Conservation (phyloP, 64 coral and sea anemone species). For the Catalaphyllia jardinei region DNA sequence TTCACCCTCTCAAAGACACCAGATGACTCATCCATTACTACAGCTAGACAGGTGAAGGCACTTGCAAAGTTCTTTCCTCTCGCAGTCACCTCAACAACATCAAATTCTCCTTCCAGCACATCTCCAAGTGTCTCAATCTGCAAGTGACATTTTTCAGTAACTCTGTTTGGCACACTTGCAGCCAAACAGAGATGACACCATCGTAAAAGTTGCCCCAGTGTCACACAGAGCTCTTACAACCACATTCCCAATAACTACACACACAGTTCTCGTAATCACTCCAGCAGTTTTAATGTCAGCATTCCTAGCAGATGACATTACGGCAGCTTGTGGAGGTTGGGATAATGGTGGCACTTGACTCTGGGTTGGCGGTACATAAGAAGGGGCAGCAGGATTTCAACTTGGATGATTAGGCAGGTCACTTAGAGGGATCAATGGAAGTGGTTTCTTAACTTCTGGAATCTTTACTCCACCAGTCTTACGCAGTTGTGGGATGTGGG, state of each 20-base stretch:
- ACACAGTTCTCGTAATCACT: too few relatives aligned
- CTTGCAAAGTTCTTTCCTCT: background rate
- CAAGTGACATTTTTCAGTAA: too few relatives aligned
- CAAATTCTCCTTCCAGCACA: background rate
- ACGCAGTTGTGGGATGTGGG: background rate
- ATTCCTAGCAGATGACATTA: background rate
- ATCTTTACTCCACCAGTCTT: background rate
- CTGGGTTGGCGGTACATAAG: background rate
- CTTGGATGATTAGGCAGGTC: background rate
- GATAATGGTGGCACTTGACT: background rate
- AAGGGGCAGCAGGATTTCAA: background rate
- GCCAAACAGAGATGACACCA: background rate
- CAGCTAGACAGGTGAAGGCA: background rate
- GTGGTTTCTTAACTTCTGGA: background rate
- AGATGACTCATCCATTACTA: background rate
- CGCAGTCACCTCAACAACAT: conserved; percentile 8
- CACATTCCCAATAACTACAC: too few relatives aligned
- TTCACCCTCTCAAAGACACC: conserved; percentile 1
- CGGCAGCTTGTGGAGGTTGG: background rate
- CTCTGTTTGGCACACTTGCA: too few relatives aligned
- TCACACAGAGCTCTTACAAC: conserved; percentile 6
- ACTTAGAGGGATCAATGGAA: background rate
- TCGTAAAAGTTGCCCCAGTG: conserved; percentile 7
- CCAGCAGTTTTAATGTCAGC: too few relatives aligned
- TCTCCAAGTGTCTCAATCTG: too few relatives aligned